Percentiles rank a stretch among this genome's conserved stretches.
Evolutionary conservation across 2,888 invertebrate species (phyloP).

Genomic region (Muschampia plurimacula): DNA sequence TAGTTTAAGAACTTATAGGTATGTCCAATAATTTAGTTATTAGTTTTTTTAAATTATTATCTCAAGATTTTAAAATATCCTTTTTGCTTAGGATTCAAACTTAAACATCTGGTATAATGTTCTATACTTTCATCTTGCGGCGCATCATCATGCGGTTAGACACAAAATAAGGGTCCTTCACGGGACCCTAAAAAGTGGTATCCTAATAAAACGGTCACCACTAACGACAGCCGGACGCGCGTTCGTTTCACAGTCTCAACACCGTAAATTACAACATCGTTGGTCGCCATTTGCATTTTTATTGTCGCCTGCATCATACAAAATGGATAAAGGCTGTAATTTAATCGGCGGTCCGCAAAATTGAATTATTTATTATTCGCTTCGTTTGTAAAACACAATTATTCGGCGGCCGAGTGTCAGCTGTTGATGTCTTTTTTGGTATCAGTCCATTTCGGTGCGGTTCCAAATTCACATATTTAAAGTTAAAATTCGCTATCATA

Average conservation of each 20-base stretch:
- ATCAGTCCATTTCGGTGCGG: constrained; percentile 59
- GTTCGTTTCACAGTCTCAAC: constrained; percentile 60
- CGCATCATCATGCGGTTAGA: not conserved
- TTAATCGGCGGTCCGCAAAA: constrained; percentile 75
- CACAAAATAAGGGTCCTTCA: not conserved
- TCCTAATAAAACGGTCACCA: constrained; percentile 57
- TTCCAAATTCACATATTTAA: constrained; percentile 57
- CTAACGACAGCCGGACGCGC: constrained; percentile 49
- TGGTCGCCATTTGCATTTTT: constrained; percentile 80
- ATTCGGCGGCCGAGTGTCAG: constrained; percentile 60
- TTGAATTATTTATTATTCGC: constrained; percentile 80
- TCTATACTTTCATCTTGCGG: not conserved
- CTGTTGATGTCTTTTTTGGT: constrained; percentile 58
- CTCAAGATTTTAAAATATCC: too few species aligned
- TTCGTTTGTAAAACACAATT: constrained; percentile 73
- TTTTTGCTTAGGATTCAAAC: not conserved
- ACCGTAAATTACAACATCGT: constrained; percentile 77
- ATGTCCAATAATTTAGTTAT: too few species aligned
- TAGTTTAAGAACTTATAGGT: too few species aligned
- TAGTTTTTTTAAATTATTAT: too few species aligned
- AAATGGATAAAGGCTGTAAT: constrained; percentile 74
- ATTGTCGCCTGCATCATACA: constrained; percentile 73
- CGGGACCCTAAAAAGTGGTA: constrained; percentile 46
- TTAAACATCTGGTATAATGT: not conserved
- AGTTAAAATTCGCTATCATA: constrained; percentile 55